These are phyloP conservation scores for Andrena flavipes DNA, from an alignment of 2,888 invertebrate genomes.

Conservation along the genomic window DNA sequence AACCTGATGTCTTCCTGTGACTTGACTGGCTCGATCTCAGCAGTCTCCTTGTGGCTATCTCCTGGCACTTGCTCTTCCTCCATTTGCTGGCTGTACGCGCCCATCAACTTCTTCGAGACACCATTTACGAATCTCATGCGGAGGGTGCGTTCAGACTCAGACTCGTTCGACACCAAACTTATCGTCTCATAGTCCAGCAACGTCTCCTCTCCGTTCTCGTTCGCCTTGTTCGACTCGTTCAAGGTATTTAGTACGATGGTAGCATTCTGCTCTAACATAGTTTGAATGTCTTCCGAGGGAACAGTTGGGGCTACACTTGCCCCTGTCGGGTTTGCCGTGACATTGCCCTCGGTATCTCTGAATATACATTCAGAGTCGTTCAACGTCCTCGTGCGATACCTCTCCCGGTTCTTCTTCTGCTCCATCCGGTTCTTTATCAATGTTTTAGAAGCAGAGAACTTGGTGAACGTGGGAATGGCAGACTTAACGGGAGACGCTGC, in stretches of 20 bases:
- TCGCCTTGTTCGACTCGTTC: conserved; percentile 84
- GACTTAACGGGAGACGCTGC: conserved; percentile 74
- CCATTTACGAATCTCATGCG: conserved; percentile 76
- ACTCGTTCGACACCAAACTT: conserved; percentile 90
- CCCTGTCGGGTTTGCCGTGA: not conserved
- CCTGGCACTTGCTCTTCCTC: conserved; percentile 59
- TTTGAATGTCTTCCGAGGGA: conserved; percentile 83
- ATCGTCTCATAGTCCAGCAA: conserved; percentile 88
- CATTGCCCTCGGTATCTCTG: conserved; percentile 45
- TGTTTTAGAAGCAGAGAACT: conserved; percentile 68
- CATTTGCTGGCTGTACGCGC: conserved; percentile 63
- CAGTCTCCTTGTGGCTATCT: conserved; percentile 62
- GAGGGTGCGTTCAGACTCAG: conserved; percentile 88
- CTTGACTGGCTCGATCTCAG: conserved; percentile 37
- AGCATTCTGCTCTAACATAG: conserved; percentile 86
- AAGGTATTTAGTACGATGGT: conserved; percentile 86
- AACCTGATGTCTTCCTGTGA: conserved; percentile 41
- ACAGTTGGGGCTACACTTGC: conserved; percentile 1
- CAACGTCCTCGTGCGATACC: conserved; percentile 91
- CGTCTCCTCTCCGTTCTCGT: conserved; percentile 85
- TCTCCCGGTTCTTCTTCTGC: conserved; percentile 88
- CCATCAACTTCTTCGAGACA: conserved; percentile 68
- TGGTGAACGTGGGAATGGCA: conserved; percentile 76
- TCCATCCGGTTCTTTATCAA: conserved; percentile 67
- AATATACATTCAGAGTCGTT: conserved; percentile 82